Evolutionary conservation across 2,888 invertebrate genomes (phyloP).

Genomic region (Tetragonula carbonaria): DNA sequence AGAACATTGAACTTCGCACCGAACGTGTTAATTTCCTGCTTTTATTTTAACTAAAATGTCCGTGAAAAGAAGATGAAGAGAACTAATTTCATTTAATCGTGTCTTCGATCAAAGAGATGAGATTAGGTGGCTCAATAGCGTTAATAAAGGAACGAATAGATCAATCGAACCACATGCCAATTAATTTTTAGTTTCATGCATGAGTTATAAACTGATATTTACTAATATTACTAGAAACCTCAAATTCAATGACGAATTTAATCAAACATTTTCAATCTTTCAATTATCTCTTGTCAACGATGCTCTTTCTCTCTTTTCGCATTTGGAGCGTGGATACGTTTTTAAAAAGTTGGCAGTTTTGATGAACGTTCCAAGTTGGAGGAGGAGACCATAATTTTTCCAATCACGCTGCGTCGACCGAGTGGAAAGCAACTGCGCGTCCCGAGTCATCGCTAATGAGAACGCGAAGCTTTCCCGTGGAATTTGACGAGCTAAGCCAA

Average conservation of each 20-base stretch:
- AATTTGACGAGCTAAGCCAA: conserved; percentile 2
- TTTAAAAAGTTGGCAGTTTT: not conserved
- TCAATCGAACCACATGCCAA: not conserved
- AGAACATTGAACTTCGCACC: not conserved
- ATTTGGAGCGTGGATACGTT: not conserved
- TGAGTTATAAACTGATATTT: not conserved
- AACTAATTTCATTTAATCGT: not conserved
- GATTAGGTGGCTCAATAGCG: not conserved
- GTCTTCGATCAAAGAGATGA: not conserved
- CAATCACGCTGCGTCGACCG: not conserved
- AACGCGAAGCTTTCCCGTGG: conserved; percentile 10
- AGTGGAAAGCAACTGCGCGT: not conserved
- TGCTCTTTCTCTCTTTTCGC: too few species aligned
- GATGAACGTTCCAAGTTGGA: not conserved
- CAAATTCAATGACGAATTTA: not conserved
- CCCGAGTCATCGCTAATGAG: not conserved
- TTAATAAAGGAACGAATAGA: too few species aligned
- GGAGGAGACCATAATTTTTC: not conserved
- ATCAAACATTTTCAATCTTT: not conserved
- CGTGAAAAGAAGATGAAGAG: not conserved
- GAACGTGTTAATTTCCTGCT: not conserved
- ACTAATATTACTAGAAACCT: accelerated
- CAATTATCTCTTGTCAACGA: not conserved
- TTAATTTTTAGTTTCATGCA: not conserved
- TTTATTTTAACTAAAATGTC: not conserved